A percentile compares a stretch with the other conserved stretches of the same genome.
phyloP scores from a whole-genome alignment of 2,888 invertebrate species.

The Zygothrica quintamaculata region DNA sequence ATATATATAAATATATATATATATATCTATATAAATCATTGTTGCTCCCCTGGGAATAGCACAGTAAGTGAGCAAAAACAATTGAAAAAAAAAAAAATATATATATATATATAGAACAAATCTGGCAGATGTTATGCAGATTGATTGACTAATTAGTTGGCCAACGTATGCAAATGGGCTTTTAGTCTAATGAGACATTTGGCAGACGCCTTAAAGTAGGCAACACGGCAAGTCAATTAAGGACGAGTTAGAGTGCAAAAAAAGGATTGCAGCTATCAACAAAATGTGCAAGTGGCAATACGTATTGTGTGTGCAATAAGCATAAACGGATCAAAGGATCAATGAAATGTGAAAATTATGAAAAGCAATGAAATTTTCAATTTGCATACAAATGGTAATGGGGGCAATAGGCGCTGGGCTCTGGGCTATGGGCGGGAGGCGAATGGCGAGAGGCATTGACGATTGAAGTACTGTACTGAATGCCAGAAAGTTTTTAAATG shows the following conservation, averaged over 20 bases:
- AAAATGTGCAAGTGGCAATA: neutral
- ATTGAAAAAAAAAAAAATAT: no score
- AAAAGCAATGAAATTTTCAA: slow-evolving; percentile 39
- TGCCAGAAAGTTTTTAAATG: slow-evolving; percentile 61
- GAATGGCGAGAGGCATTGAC: no score
- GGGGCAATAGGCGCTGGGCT: no score
- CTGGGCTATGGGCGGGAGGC: no score
- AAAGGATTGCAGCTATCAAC: neutral
- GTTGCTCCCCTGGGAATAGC: slow-evolving; percentile 49
- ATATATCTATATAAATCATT: neutral
- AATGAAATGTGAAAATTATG: slow-evolving; percentile 34
- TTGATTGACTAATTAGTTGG: slow-evolving; percentile 62
- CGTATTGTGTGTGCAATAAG: slow-evolving; percentile 3
- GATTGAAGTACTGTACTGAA: slow-evolving; percentile 32
- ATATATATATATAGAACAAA: no score
- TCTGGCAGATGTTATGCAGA: slow-evolving; percentile 47
- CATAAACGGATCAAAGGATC: slow-evolving; percentile 55
- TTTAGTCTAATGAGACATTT: slow-evolving; percentile 70
- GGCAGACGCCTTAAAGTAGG: slow-evolving; percentile 5
- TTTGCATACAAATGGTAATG: no score
- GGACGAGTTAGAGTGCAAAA: slow-evolving; percentile 10
- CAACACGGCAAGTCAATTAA: slow-evolving; percentile 11
- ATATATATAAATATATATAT: no score
- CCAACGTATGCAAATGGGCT: slow-evolving; percentile 44
- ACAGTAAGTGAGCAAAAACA: slow-evolving; percentile 66